phyloP scores from a whole-genome alignment of 2,888 invertebrate species.

The Drosophila stalkeri region DNA sequence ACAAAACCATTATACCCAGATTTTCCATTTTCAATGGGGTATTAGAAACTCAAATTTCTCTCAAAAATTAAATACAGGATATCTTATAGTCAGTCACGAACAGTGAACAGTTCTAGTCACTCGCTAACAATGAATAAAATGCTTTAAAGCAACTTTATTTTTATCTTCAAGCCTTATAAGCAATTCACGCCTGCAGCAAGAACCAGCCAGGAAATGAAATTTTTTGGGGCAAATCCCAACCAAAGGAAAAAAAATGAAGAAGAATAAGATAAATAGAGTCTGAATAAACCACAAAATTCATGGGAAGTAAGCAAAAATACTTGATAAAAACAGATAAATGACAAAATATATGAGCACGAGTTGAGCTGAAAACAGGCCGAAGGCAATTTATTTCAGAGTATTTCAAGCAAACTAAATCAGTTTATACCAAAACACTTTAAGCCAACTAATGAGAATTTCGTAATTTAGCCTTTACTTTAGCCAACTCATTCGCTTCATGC shows the following conservation, averaged over 20 bases:
- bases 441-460: too few relatives aligned
- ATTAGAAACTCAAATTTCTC: too few relatives aligned
- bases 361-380: neutral
- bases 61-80: neutral
- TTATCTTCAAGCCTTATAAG: neutral
- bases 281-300: neutral
- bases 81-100: neutral
- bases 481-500: neutral
- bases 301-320: neutral
- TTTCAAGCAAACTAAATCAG: neutral
- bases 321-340: neutral
- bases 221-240: neutral
- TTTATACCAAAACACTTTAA: too few relatives aligned
- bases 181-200: conserved; percentile 24
- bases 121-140: neutral
- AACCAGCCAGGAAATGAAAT: conserved; percentile 13
- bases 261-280: neutral
- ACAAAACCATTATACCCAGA: too few relatives aligned
- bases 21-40: too few relatives aligned
- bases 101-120: too few relatives aligned
- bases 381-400: neutral
- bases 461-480: neutral
- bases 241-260: neutral
- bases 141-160: conserved; percentile 16
- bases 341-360: neutral